phyloP scores from a whole-genome alignment of 2,888 invertebrate species.

The Seira sanloemensis region DNA sequence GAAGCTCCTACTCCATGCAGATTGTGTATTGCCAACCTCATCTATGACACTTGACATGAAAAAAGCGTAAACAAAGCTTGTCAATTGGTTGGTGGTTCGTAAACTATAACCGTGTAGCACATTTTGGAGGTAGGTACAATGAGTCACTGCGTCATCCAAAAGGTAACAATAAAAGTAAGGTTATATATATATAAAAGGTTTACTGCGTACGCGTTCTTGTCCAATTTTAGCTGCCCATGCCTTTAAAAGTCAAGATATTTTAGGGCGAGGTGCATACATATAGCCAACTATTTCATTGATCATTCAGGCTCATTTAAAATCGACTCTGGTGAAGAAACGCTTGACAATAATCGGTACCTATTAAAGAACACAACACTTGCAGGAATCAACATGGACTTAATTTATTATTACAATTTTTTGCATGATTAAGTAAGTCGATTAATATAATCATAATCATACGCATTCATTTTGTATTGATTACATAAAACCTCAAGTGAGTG shows the following conservation, averaged over 20 bases:
- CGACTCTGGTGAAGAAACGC: no score
- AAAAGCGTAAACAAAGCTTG: not conserved
- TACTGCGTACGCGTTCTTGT: no score
- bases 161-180: not conserved
- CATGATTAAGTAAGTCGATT: slow-evolving; percentile 37
- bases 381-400: slow-evolving; percentile 3
- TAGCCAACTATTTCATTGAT: not conserved
- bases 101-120: no score
- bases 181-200: not conserved
- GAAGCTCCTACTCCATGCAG: not conserved
- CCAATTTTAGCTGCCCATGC: slow-evolving; percentile 20
- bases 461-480: slow-evolving; percentile 2
- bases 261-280: slow-evolving; percentile 28
- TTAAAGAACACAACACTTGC: not conserved
- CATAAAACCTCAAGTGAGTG: not conserved
- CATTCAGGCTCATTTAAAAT: not conserved
- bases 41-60: not conserved
- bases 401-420: not conserved
- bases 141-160: not conserved
- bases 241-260: slow-evolving; percentile 18
- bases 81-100: no score
- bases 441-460: not conserved
- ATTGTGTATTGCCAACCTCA: not conserved
- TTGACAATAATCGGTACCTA: not conserved
- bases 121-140: not conserved